A percentile compares a stretch with the other conserved stretches of the same genome.
Conservation (phyloP, 2,888 invertebrate species). For the Drosophila bunnanda region DNA sequence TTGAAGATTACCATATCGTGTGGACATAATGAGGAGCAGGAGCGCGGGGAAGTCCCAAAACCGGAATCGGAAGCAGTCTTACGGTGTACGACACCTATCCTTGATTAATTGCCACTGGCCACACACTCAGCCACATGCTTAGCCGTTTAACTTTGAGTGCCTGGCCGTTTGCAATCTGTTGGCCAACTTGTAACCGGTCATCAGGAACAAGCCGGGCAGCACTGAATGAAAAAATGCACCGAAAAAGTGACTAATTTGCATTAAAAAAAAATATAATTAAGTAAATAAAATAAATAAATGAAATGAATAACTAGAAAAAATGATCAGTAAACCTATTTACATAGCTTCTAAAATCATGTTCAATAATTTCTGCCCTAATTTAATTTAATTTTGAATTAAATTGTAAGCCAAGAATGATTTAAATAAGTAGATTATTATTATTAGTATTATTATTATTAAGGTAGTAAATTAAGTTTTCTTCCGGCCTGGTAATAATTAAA, state of each 20-base stretch:
- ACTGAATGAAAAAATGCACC: background rate
- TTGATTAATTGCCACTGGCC: constrained; percentile 44
- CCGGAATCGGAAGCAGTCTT: constrained; percentile 45
- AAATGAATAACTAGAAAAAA: background rate
- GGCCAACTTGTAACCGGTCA: constrained; percentile 16
- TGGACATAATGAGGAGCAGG: constrained; percentile 20
- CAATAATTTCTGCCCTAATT: background rate
- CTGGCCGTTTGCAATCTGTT: constrained; percentile 41
- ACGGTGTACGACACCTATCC: constrained; percentile 26
- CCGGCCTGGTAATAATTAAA: too few species aligned
- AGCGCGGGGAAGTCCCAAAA: constrained; percentile 9
- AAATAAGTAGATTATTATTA: too few species aligned
- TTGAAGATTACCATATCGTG: constrained; percentile 17
- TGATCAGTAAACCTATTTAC: background rate
- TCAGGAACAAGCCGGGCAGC: background rate
- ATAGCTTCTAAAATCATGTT: background rate
- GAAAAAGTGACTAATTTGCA: too few species aligned
- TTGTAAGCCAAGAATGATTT: too few species aligned
- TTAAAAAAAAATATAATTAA: too few species aligned
- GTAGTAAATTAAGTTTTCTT: too few species aligned
- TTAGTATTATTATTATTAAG: too few species aligned
- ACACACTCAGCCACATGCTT: constrained; percentile 41
- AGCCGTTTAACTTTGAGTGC: constrained; percentile 39
- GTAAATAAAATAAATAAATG: too few species aligned
- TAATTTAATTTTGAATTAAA: background rate